These are phyloP conservation scores for Daphoenositta chrysoptera DNA, from an alignment of 2,113 vertebrate genomes.

Conservation along the genomic window DNA sequence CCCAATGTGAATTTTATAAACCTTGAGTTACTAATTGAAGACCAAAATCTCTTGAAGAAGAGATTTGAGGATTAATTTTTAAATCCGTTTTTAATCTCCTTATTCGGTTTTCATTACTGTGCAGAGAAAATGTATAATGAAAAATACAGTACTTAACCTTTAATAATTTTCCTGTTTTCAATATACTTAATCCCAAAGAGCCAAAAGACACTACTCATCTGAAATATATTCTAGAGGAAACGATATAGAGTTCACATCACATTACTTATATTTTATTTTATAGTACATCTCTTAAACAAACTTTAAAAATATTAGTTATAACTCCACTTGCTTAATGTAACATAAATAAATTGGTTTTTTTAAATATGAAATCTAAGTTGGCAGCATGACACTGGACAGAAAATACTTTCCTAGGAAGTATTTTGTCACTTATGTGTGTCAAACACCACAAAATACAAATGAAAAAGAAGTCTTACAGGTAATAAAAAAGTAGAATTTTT, in stretches of 20 bases:
- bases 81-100: conserved; percentile 77
- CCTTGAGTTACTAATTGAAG: conserved; percentile 71
- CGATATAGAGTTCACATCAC: neutral
- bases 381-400: neutral
- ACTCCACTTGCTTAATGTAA: neutral
- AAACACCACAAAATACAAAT: neutral
- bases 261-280: neutral
- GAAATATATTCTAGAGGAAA: neutral
- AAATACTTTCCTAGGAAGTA: neutral
- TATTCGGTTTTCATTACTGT: conserved; percentile 71
- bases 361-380: neutral
- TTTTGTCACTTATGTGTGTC: neutral
- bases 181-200: conserved; percentile 40
- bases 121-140: conserved; percentile 66
- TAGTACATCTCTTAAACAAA: neutral
- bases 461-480: neutral
- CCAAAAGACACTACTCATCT: neutral
- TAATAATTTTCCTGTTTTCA: conserved; percentile 65
- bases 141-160: conserved; percentile 68
- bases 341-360: neutral
- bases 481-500: neutral
- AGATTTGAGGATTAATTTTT: conserved; percentile 78
- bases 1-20: conserved; percentile 46
- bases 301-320: neutral
- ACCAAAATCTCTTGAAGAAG: conserved; percentile 67